A percentile compares a stretch with the other conserved stretches of the same genome.
These are phyloP conservation scores for Trichomalopsis sarcophagae DNA, from an alignment of 1,140 invertebrate genomes.

Conservation along the genomic window DNA sequence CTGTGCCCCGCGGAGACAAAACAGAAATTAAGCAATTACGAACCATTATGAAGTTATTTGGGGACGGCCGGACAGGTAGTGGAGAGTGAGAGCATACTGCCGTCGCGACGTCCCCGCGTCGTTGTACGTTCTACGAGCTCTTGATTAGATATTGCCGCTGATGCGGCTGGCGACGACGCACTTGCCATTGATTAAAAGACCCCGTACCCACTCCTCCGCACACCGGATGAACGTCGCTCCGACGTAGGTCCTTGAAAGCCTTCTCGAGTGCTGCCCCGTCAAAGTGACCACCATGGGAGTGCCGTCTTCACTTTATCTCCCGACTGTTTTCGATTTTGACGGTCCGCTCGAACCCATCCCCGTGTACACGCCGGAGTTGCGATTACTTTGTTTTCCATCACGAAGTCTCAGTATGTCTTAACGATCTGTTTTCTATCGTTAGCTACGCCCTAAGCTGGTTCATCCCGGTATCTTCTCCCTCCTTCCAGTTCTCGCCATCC, in stretches of 20 bases:
- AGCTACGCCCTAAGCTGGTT: background rate
- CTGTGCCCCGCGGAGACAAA: conserved; percentile 54
- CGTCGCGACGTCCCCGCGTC: background rate
- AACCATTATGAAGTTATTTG: conserved; percentile 62
- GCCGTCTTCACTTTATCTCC: background rate
- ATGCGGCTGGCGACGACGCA: conserved; percentile 11
- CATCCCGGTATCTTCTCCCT: background rate
- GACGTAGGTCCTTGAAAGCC: conserved; percentile 7
- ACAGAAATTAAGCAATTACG: conserved; percentile 71
- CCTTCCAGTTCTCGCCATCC: conserved; percentile 29
- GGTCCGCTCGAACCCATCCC: no score
- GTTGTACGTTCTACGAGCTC: background rate
- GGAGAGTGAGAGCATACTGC: background rate
- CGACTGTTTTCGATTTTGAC: no score
- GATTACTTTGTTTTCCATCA: background rate
- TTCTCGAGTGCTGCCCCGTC: conserved; percentile 50
- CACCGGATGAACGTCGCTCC: conserved; percentile 33
- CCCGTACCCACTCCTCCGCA: background rate
- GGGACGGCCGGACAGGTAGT: background rate
- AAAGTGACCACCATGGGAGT: conserved; percentile 25
- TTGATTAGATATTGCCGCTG: conserved; percentile 33
- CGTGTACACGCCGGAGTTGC: background rate
- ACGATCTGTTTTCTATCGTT: conserved; percentile 28
- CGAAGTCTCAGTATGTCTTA: background rate
- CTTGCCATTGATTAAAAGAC: conserved; percentile 26